Evolutionary conservation across 2,888 invertebrate species (phyloP).

Genomic region (Pheosia tremula): DNA sequence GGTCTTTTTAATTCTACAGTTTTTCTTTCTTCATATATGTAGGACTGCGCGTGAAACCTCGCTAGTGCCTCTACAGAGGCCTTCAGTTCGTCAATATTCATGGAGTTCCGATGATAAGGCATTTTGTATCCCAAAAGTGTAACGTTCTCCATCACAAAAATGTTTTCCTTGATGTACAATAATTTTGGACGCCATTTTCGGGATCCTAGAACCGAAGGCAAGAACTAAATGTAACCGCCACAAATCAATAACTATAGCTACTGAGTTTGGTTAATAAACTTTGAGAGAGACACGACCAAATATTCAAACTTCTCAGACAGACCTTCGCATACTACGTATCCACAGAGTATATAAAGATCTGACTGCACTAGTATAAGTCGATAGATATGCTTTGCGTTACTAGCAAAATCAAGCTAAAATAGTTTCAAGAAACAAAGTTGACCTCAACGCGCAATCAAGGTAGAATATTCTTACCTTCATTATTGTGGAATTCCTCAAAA

Average conservation of each 20-base stretch:
- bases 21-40: conserved; percentile 74
- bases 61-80: conserved; percentile 72
- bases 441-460: too few species aligned
- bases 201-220: conserved; percentile 40
- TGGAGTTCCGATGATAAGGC: conserved; percentile 50
- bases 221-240: too few species aligned
- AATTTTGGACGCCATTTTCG: conserved; percentile 65
- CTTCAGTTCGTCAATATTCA: conserved; percentile 67
- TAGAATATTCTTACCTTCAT: conserved; percentile 49
- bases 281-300: neutral
- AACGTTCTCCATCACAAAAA: conserved; percentile 75
- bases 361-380: too few species aligned
- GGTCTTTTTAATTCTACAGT: conserved; percentile 55
- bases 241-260: too few species aligned
- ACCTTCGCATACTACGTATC: too few species aligned
- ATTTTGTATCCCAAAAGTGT: conserved; percentile 60
- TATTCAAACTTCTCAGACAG: too few species aligned
- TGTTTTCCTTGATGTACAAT: conserved; percentile 54
- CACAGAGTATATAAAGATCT: too few species aligned
- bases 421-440: neutral
- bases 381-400: too few species aligned
- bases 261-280: neutral
- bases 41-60: conserved; percentile 77
- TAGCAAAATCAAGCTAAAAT: neutral
- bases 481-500: conserved; percentile 56